Conservation (phyloP, 2,888 invertebrate species). For the Kryphioiulus occultus region DNA sequence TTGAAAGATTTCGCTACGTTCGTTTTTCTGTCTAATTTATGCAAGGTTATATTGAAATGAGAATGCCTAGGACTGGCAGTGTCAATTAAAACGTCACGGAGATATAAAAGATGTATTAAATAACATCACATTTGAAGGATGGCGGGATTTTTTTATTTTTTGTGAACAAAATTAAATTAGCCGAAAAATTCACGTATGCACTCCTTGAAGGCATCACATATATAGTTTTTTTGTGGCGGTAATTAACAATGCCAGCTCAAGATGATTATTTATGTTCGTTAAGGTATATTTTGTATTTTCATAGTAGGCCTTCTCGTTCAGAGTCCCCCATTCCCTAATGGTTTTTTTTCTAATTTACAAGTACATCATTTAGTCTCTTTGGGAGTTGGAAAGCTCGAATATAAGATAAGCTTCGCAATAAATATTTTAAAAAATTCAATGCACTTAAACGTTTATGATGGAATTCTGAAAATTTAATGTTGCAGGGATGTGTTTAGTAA, state of each 20-base stretch:
- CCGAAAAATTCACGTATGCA: neutral
- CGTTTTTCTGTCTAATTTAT: neutral
- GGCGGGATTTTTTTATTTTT: neutral
- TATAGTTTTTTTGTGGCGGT: neutral
- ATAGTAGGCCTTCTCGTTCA: neutral
- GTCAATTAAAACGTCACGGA: neutral
- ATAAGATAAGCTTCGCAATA: neutral
- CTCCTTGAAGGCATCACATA: neutral
- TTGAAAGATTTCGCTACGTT: neutral
- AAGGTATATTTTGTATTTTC: neutral
- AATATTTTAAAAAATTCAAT: neutral
- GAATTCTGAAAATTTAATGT: conserved; percentile 35
- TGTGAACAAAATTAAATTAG: neutral
- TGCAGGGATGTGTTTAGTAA: neutral
- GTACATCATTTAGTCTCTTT: neutral
- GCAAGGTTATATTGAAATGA: neutral
- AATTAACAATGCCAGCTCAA: neutral
- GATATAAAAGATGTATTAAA: neutral
- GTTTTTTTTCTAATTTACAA: neutral
- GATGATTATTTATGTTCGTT: neutral
- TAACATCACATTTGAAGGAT: neutral
- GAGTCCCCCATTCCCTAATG: neutral
- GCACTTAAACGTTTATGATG: conserved; percentile 21
- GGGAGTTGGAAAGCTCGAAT: neutral
- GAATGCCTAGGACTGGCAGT: neutral